Conservation (phyloP, 2,888 invertebrate species). For the Scaptomyza cyrtandrae region DNA sequence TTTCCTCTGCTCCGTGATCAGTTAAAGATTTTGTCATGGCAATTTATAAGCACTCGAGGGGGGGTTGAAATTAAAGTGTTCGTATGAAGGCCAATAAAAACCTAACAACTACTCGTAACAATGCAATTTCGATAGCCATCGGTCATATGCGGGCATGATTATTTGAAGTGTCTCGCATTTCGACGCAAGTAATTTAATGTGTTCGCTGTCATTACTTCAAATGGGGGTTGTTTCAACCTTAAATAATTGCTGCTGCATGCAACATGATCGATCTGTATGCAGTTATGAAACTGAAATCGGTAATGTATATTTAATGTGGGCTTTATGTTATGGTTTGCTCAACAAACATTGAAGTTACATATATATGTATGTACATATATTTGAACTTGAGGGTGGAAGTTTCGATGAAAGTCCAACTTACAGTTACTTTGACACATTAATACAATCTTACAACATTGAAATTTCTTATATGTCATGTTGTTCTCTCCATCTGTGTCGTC, state of each 20-base stretch:
- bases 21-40: slow-evolving; percentile 14
- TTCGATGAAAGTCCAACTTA: not conserved
- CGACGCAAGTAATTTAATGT: slow-evolving; percentile 47
- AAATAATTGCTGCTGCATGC: slow-evolving; percentile 52
- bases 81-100: slow-evolving; percentile 45
- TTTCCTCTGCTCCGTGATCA: slow-evolving; percentile 29
- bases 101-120: slow-evolving; percentile 16
- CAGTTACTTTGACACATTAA: not conserved
- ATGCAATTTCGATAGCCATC: slow-evolving; percentile 54
- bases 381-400: slow-evolving; percentile 43
- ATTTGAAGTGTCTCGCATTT: slow-evolving; percentile 58
- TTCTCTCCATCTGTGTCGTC: slow-evolving; percentile 37
- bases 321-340: slow-evolving; percentile 42
- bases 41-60: slow-evolving; percentile 40
- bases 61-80: slow-evolving; percentile 52
- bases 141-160: slow-evolving; percentile 64
- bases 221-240: slow-evolving; percentile 59
- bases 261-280: slow-evolving; percentile 68
- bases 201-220: slow-evolving; percentile 51
- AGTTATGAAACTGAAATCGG: slow-evolving; percentile 17
- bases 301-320: slow-evolving; percentile 63
- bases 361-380: not conserved
- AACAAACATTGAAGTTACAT: slow-evolving; percentile 6
- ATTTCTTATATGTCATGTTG: slow-evolving; percentile 13
- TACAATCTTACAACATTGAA: slow-evolving; percentile 6